Evolutionary conservation across 2,888 invertebrate species (phyloP), one percentile per base, ranked within the genome.

Genomic region (Athalia cordata): DNA sequence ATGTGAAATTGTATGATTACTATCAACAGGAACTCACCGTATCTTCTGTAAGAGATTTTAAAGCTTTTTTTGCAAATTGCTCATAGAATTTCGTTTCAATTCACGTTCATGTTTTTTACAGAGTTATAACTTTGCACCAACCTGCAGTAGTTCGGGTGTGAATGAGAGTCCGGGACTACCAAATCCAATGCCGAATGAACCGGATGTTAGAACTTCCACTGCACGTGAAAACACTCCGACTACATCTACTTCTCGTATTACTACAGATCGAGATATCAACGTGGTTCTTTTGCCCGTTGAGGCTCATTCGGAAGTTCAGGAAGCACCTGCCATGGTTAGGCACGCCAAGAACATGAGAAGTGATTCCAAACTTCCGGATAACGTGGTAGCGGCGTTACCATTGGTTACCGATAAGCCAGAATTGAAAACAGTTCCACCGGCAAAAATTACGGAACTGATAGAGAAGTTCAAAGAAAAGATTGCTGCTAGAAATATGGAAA

Each of bases 1-100:
- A 92, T 80, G 92, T 92, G 3, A 92, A 91, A 78, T 86, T 95
- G 0, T 91, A 92, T 70, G 94, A 95, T 88, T 95, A 95, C 83
- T 95, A 95, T 84, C 92, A 92, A 66, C 93, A 94, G 0, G 91
- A 91, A 76, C 86, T 92, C 45, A 91, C 91, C 43, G 90, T 92
- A 74, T 91, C 92, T 0, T 92, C 92, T 89, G 94, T 94, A 87
- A 85, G 83, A 77, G 66, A n/a, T 57, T 72, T 15, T 3, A 8
- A 57, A 43, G 13, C 13, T n/a, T 59, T 29, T 3, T 52, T 75
- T 6, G 5, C 29, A 29, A 29, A 29, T 0, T 29, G 0, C 2
- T 29, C 29, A 29, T 7, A 11, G 11, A 47, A 65, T 43, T 43
- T 15, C 9, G 4, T 68, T 49, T 7, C 6, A 5, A 8, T 68